phyloP scores from a whole-genome alignment of 1,140 invertebrate genomes.

The Ptiloglossa arizonensis region DNA sequence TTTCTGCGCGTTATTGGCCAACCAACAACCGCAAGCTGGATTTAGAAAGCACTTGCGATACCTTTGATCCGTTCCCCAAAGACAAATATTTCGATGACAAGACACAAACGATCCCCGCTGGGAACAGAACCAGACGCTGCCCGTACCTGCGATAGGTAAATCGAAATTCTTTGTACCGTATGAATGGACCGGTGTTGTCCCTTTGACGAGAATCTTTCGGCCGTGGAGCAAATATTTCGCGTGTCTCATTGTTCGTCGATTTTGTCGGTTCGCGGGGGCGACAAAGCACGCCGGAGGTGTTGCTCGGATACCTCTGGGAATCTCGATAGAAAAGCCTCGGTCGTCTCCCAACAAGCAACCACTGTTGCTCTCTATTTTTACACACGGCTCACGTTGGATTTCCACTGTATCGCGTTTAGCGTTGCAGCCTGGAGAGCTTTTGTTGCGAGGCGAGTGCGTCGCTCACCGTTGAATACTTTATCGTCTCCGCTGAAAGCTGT shows the following conservation, averaged over 20 bases:
- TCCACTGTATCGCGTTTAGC: constrained; percentile 13
- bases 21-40: no score
- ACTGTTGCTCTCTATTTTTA: constrained; percentile 1
- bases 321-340: neutral
- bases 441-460: constrained; percentile 1
- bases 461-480: neutral
- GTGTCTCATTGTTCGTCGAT: constrained; percentile 8
- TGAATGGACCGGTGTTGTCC: neutral
- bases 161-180: constrained; percentile 1
- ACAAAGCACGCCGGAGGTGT: constrained; percentile 4
- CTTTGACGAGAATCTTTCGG: neutral
- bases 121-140: neutral
- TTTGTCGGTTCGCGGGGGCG: neutral
- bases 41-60: no score
- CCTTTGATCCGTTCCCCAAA: neutral
- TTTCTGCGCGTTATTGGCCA: no score
- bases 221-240: neutral
- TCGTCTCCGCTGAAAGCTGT: neutral
- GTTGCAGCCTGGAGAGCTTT: neutral
- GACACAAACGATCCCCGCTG: neutral
- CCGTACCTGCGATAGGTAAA: constrained; percentile 3
- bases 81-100: constrained; percentile 1
- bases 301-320: neutral
- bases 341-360: neutral
- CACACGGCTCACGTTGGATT: neutral